phyloP scores from a whole-genome alignment of 2,888 invertebrate species.

The Drosophila prostipennis region DNA sequence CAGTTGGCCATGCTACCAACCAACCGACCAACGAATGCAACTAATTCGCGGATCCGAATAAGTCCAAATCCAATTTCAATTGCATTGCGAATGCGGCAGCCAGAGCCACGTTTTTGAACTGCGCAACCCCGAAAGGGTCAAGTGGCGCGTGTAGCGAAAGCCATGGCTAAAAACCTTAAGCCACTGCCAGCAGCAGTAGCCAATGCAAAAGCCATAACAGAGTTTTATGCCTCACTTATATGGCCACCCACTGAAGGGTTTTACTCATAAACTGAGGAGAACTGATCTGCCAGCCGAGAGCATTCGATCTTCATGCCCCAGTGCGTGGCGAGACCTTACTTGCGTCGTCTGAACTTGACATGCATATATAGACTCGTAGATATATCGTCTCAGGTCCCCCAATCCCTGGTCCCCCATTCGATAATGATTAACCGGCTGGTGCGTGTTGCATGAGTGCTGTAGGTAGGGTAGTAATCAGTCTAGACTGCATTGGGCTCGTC shows the following conservation, averaged over 20 bases:
- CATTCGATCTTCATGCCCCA: constrained; percentile 77
- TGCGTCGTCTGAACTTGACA: constrained; percentile 66
- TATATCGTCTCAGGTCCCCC: constrained; percentile 21
- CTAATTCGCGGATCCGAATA: constrained; percentile 30
- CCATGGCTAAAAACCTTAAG: constrained; percentile 47
- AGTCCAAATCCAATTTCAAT: constrained; percentile 52
- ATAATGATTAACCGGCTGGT: constrained; percentile 33
- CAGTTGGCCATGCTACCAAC: constrained; percentile 61
- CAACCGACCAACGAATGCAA: constrained; percentile 39
- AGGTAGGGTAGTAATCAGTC: constrained; percentile 54
- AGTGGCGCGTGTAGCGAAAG: constrained; percentile 81
- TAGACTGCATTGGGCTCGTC: constrained; percentile 72
- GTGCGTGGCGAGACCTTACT: constrained; percentile 61
- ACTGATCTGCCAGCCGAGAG: constrained; percentile 21
- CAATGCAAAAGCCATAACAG: background rate
- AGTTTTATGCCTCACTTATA: background rate
- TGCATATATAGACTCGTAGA: constrained; percentile 44
- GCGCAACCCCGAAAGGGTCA: constrained; percentile 78
- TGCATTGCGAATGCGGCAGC: constrained; percentile 53
- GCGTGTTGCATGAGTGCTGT: constrained; percentile 54
- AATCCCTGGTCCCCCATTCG: background rate
- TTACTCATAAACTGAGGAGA: constrained; percentile 6
- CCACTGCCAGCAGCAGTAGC: constrained; percentile 32
- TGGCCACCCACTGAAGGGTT: constrained; percentile 42
- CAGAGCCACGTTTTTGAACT: constrained; percentile 81